Conservation (phyloP, 2,888 invertebrate species). For the Chymomyza procnemis region DNA sequence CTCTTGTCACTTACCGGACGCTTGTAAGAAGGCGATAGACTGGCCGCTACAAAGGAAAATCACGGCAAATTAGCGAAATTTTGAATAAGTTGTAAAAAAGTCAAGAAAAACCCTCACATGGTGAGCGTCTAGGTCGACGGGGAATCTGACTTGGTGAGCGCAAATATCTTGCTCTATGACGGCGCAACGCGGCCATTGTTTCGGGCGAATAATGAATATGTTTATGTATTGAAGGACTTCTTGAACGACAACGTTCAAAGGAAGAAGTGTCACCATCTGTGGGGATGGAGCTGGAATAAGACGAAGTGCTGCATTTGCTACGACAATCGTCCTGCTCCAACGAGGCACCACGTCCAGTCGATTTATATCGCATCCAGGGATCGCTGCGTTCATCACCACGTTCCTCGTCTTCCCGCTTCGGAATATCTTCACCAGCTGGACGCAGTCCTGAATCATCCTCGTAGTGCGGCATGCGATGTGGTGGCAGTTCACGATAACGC, state of each 20-base stretch:
- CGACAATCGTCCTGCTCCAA: conserved; percentile 76
- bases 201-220: conserved; percentile 75
- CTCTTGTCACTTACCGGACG: conserved; percentile 71
- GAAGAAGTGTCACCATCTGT: conserved; percentile 83
- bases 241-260: conserved; percentile 79
- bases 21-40: conserved; percentile 66
- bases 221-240: conserved; percentile 71
- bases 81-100: not conserved
- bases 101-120: conserved; percentile 63
- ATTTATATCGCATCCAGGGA: conserved; percentile 92
- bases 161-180: conserved; percentile 57
- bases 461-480: conserved; percentile 81
- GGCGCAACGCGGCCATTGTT: conserved; percentile 56
- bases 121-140: conserved; percentile 70
- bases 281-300: conserved; percentile 82
- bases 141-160: conserved; percentile 73
- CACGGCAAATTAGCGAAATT: not conserved
- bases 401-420: conserved; percentile 82
- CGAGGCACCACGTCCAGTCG: conserved; percentile 79
- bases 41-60: conserved; percentile 47
- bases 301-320: conserved; percentile 77
- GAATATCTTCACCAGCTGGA: conserved; percentile 86
- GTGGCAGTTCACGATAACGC: conserved; percentile 80
- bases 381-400: conserved; percentile 95
- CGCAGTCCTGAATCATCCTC: conserved; percentile 82